phyloP scores from a whole-genome alignment of 2,113 vertebrate species.

The Tichodroma muraria region DNA sequence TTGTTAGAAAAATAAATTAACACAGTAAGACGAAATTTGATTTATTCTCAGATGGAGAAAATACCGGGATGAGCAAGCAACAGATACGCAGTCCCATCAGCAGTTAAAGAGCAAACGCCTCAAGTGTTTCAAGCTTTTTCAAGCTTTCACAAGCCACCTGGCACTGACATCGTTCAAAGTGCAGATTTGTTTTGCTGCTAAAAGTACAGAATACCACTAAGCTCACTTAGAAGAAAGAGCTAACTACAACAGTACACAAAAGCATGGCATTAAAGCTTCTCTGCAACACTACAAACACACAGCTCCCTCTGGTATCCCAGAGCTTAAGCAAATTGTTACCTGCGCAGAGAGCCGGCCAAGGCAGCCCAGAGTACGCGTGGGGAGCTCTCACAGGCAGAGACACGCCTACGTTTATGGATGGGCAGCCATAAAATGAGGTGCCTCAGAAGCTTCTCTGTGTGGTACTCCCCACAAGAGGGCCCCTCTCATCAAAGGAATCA shows the following conservation, averaged over 20 bases:
- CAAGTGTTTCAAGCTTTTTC: too few species aligned
- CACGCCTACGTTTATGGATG: neutral
- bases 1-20: neutral
- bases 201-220: neutral
- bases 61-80: neutral
- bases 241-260: neutral
- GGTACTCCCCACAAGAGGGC: neutral
- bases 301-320: neutral
- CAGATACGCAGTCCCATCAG: neutral
- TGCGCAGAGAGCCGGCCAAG: neutral
- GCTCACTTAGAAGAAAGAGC: neutral
- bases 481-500: neutral
- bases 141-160: neutral
- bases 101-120: neutral
- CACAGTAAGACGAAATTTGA: neutral
- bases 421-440: neutral
- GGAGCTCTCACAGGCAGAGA: neutral
- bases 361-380: accelerated
- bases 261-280: neutral
- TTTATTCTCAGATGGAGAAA: neutral
- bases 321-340: neutral
- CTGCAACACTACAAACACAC: neutral
- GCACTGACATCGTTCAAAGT: neutral
- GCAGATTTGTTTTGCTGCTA: neutral
- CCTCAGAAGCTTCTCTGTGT: neutral